Conservation (phyloP, 2,113 vertebrate genomes). For the Tyto alba region DNA sequence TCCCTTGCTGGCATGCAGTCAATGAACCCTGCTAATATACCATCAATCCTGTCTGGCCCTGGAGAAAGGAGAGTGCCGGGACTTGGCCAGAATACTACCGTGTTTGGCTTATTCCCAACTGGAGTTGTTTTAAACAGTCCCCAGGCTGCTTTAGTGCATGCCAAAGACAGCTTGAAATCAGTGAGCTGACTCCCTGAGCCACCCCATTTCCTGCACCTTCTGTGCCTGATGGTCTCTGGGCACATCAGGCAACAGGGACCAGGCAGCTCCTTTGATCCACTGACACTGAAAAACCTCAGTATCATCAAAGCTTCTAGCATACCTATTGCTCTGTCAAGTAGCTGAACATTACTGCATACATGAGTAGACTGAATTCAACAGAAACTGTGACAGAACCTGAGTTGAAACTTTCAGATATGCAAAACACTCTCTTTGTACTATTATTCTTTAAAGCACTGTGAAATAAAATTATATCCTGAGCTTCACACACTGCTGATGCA, state of each 20-base stretch:
- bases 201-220: neutral
- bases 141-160: neutral
- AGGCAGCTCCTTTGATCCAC: neutral
- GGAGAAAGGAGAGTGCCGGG: conserved; percentile 29
- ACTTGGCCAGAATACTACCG: conserved; percentile 45
- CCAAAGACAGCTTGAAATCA: conserved; percentile 50
- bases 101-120: conserved; percentile 48
- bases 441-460: neutral
- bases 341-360: neutral
- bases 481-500: neutral
- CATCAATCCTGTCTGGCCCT: conserved; percentile 47
- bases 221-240: neutral
- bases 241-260: neutral
- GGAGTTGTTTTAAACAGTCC: conserved; percentile 49
- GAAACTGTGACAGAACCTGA: neutral
- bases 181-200: neutral
- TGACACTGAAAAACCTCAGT: neutral
- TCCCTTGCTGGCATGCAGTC: conserved; percentile 4
- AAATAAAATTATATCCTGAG: neutral
- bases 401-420: neutral
- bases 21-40: conserved; percentile 52
- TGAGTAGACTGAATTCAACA: neutral
- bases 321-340: neutral
- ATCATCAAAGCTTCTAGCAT: neutral
- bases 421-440: neutral